Evolutionary conservation across 2,888 invertebrate genomes (phyloP), one percentile per base, ranked within the genome.

Genomic region (Meteorus colon): DNA sequence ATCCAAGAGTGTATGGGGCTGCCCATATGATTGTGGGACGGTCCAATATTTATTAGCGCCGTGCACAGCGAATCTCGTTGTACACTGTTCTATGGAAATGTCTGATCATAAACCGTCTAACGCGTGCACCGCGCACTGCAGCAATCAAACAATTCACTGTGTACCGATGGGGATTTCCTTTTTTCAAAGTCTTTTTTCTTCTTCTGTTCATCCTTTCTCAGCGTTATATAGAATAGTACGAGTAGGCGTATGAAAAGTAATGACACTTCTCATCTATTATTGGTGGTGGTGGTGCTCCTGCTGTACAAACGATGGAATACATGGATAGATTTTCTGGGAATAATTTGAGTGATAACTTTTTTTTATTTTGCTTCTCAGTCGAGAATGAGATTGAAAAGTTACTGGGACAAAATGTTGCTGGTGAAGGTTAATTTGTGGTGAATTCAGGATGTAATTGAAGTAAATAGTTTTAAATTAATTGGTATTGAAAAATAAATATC

Each of bases 31-130:
- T 31, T 62, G 62, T 31, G 27, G 62, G 31, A 16, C 27, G 62
- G 62, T 31, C 62, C 71, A 68, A 74, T 78, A 68, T 82, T 78
- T 81, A 81, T 79, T 75, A 78, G 72, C 78, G 63, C 69, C 65
- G 37, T 71, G 69, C 70, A 41, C 63, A 60, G 60, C 72, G 59
- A 55, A 55, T 65, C 34, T 41, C 24, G 34, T 62, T 69, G 72
- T 69, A 68, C 75, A 68, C 74, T 68, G 74, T 77, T 79, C 78
- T 77, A 78, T 79, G 78, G 82, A 82, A 82, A 81, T 78, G 72
- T 72, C 60, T 45, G 45, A 37, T 68, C 74, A 68, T 74, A 74
- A 74, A 74, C 68, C 37, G 48, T 59, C 31, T 29, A 41, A 66
- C 65, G 65, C 19, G 65, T 55, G 55, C 55, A 6, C 73, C 51